These are phyloP conservation scores for Catharus ustulatus DNA, from an alignment of 2,797 vertebrate species.

Conservation along the genomic window DNA sequence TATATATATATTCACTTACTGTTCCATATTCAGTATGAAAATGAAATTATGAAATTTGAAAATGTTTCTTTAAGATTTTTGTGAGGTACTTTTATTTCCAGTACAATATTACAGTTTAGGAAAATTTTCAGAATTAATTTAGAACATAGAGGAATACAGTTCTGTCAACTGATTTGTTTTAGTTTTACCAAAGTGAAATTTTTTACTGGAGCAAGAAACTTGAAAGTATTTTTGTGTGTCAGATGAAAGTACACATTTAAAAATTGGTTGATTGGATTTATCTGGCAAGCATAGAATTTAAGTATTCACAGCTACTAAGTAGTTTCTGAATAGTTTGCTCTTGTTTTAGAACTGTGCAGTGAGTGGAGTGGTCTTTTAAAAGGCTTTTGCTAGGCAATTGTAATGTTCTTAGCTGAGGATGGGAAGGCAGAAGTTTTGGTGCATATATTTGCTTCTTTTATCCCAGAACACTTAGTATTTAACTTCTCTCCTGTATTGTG, in stretches of 20 bases:
- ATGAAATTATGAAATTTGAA: neutral
- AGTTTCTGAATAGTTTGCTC: neutral
- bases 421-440: neutral
- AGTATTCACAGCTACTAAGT: neutral
- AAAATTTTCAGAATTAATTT: neutral
- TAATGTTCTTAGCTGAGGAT: neutral
- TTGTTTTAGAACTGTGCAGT: neutral
- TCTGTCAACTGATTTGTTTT: neutral
- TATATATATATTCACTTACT: neutral
- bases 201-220: neutral
- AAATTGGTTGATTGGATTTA: neutral
- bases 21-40: neutral
- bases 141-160: neutral
- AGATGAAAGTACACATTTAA: neutral
- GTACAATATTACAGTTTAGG: neutral
- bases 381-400: neutral
- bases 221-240: neutral
- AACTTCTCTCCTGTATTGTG: neutral
- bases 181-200: neutral
- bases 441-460: neutral
- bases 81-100: neutral
- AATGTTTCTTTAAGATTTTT: neutral
- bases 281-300: neutral
- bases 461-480: neutral
- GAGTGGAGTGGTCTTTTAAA: neutral